Base-by-base conservation (phyloP, 1,140 invertebrate species). In the Ylistrum balloti region DNA sequence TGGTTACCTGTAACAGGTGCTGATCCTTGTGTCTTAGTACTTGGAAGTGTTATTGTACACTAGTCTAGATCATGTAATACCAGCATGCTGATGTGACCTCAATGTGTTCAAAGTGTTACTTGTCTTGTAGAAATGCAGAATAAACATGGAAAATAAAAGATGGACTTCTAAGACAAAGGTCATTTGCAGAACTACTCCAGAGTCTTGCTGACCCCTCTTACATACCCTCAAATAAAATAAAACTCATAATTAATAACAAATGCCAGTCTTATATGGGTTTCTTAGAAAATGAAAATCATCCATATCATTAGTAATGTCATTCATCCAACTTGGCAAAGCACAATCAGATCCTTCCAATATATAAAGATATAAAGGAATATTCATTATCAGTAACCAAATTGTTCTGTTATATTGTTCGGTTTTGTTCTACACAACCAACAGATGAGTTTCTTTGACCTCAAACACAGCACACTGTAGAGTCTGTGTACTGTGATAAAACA, bases 391-490 rank as follows among this genome's bases (percentile, higher is more conserved):
- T 74, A 74, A 74, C 56, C 56, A 74, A 7, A n/a, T n/a, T n/a
- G n/a, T 74, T 28, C 5, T 28, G 2, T 17, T 2, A 74, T n/a
- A 74, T 74, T 74, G 56, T 74, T 74, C 28, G 56, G 56, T 74
- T 74, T 74, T 74, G 56, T 28, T 74, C 56, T 74, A 74, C 56
- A 74, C 56, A 74, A 74, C 56, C 56, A 74, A 74, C 56, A 56
- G 5, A 45, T 17, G 41, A 15, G 7, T 45, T 45, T 45, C 17
- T 1, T 45, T 45, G 41, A 45, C 41, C 41, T 17, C 17, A 45
- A 45, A 45, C 41, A 74, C 22, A 5, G 17, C 22, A 74, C 5
- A 11, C 22, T 28, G n/a, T 74, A 74, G 11, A 74, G n/a, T 20
- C 56, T 74, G 22, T 28, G 22, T 74, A 17, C 17, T 0, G 5